Evolutionary conservation across 2,888 invertebrate genomes (phyloP).

Genomic region (Crematogaster levior): DNA sequence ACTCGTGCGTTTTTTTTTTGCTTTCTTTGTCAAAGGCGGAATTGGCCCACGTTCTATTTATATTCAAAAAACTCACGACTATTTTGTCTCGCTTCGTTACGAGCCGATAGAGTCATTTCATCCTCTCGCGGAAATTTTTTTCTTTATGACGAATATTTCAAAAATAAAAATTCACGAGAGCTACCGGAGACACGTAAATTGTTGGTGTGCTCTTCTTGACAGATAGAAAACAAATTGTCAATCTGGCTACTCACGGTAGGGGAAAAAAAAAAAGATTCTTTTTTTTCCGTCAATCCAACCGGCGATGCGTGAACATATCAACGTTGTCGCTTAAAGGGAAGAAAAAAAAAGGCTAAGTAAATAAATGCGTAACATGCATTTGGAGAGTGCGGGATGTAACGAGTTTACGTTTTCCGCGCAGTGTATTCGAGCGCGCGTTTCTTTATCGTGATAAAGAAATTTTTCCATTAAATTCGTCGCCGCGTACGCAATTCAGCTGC

Average conservation of each 20-base stretch:
- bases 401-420: slow-evolving; percentile 12
- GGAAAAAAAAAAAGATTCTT: neutral
- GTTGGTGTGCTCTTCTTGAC: neutral
- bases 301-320: neutral
- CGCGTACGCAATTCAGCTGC: neutral
- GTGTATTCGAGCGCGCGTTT: slow-evolving; percentile 18
- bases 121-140: neutral
- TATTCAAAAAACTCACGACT: neutral
- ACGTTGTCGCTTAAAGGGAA: neutral
- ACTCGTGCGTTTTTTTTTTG: neutral
- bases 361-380: neutral
- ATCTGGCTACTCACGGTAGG: slow-evolving; percentile 14
- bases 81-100: neutral
- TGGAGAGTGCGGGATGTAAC: neutral
- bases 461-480: slow-evolving; percentile 34
- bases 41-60: slow-evolving; percentile 17
- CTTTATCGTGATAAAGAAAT: slow-evolving; percentile 29
- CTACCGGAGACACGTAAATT: neutral
- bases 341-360: neutral
- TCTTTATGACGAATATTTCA: neutral
- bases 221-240: slow-evolving; percentile 21
- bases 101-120: neutral
- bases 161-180: neutral
- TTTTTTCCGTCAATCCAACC: neutral
- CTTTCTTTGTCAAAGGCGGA: neutral